Evolutionary conservation across 2,888 invertebrate genomes (phyloP).

Genomic region (Apotomis capreana): DNA sequence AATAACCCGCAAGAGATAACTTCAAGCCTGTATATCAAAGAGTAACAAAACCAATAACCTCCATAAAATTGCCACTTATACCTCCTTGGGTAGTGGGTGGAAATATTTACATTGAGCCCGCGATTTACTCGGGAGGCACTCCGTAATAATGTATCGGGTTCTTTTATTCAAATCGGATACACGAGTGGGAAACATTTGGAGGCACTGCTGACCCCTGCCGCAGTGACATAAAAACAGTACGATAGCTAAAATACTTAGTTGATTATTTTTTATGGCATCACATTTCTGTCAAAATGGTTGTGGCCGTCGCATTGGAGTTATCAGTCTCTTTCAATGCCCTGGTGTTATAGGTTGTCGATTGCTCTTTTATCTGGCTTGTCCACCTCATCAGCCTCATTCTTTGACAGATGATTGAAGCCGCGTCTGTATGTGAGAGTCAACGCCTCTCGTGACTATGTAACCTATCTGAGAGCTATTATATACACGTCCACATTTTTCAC

Average conservation of each 20-base stretch:
- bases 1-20: background rate
- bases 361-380: too few relatives aligned
- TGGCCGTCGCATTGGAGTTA: too few relatives aligned
- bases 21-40: conserved; percentile 23
- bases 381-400: too few relatives aligned
- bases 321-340: too few relatives aligned
- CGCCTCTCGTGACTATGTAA: too few relatives aligned
- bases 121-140: conserved; percentile 40
- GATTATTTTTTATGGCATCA: too few relatives aligned
- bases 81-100: conserved; percentile 34
- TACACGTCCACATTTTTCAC: too few relatives aligned
- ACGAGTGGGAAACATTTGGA: conserved; percentile 44
- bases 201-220: conserved; percentile 34
- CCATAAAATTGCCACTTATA: conserved; percentile 43
- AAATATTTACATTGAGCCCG: conserved; percentile 46
- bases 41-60: conserved; percentile 39
- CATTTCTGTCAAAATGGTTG: too few relatives aligned
- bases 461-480: too few relatives aligned
- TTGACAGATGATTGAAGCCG: too few relatives aligned
- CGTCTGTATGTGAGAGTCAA: too few relatives aligned
- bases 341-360: too few relatives aligned
- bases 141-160: conserved; percentile 46
- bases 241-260: background rate
- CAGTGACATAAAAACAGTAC: conserved; percentile 22
- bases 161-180: conserved; percentile 46